phyloP scores from a whole-genome alignment of 2,888 invertebrate genomes.

The Allacma fusca region DNA sequence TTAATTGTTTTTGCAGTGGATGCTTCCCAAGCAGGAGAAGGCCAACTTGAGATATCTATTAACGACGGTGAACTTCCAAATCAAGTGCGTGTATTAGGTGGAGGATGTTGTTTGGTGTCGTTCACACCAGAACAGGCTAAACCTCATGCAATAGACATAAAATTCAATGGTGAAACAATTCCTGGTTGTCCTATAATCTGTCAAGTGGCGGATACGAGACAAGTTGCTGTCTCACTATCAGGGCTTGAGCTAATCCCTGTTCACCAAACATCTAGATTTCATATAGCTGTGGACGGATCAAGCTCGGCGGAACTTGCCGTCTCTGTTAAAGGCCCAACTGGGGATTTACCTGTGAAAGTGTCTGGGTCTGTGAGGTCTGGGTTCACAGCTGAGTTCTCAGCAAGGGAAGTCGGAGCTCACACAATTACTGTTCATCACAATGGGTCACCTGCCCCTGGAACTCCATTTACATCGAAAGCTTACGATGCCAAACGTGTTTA shows the following conservation, averaged over 20 bases:
- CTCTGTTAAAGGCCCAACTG: constrained; percentile 72
- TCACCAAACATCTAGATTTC: constrained; percentile 79
- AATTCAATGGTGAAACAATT: constrained; percentile 94
- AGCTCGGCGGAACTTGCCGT: constrained; percentile 83
- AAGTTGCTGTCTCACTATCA: constrained; percentile 76
- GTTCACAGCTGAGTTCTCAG: constrained; percentile 90
- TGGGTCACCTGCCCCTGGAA: constrained; percentile 71
- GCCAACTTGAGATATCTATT: constrained; percentile 98
- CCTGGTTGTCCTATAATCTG: constrained; percentile 87
- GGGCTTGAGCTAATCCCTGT: constrained; percentile 87
- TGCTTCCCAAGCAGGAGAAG: constrained; percentile 97
- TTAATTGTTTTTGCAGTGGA: constrained; percentile 74
- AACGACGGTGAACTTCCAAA: constrained; percentile 99
- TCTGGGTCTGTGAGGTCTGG: constrained; percentile 88
- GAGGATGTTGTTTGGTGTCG: constrained; percentile 91
- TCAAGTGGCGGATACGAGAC: constrained; percentile 80
- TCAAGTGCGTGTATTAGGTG: constrained; percentile 93
- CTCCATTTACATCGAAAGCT: constrained; percentile 88
- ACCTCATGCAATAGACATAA: constrained; percentile 92
- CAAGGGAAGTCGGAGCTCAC: constrained; percentile 91
- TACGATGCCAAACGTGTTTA: constrained; percentile 90
- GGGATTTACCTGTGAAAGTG: constrained; percentile 84
- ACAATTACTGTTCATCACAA: constrained; percentile 91
- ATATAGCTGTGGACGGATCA: constrained; percentile 78
- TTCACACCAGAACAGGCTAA: constrained; percentile 92